phyloP scores from a whole-genome alignment of 2,113 vertebrate species.

The Passer domesticus region DNA sequence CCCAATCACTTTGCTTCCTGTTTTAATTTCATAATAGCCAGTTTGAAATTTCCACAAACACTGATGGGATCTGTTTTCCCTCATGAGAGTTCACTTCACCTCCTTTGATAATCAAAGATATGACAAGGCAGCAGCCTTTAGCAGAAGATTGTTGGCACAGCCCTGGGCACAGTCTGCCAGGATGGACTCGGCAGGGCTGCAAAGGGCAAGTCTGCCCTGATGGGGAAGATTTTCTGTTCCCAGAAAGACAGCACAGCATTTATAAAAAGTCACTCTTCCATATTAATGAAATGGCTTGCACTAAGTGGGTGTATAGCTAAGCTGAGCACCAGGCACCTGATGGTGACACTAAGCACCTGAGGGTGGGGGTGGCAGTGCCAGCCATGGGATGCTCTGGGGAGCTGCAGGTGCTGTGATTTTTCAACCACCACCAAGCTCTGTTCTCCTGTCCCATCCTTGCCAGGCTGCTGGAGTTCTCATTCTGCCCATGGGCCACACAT shows the following conservation, averaged over 20 bases:
- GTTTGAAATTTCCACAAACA: background rate
- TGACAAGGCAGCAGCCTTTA: background rate
- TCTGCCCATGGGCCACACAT: no score
- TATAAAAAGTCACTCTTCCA: background rate
- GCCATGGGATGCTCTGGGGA: background rate
- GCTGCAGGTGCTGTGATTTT: background rate
- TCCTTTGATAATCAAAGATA: background rate
- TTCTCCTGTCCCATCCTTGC: background rate
- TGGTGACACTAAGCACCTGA: background rate
- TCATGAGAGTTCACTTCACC: background rate
- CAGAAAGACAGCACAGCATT: background rate
- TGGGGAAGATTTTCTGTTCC: background rate
- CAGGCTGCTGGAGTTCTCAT: background rate
- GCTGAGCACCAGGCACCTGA: background rate
- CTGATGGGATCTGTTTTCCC: background rate
- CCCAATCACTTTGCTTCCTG: background rate
- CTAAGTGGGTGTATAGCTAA: background rate
- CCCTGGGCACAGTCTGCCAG: background rate
- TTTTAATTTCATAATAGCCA: conserved; percentile 22
- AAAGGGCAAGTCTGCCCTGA: background rate
- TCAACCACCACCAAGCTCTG: background rate
- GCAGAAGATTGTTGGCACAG: background rate
- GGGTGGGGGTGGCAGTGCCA: background rate
- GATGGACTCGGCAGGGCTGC: accelerated
- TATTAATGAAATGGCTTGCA: background rate